These are phyloP conservation scores for Ailuropoda melanoleuca DNA, from an alignment of 2,113 vertebrate genomes.

Conservation along the genomic window DNA sequence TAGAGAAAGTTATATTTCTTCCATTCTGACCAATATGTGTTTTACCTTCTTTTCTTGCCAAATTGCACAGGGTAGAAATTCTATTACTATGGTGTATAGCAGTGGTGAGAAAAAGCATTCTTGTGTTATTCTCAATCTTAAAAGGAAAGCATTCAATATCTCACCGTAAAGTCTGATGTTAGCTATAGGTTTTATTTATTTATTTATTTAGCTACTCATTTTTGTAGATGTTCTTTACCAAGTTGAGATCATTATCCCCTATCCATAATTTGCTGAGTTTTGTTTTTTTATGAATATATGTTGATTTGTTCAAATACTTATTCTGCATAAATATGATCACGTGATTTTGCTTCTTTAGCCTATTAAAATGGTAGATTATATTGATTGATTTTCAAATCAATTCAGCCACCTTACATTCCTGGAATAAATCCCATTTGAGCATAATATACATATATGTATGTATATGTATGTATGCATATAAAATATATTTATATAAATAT, in stretches of 20 bases:
- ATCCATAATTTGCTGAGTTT: background rate
- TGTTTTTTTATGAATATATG: background rate
- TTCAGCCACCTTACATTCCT: background rate
- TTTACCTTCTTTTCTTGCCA: background rate
- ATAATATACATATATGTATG: no score
- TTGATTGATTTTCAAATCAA: background rate
- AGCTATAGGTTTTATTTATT: background rate
- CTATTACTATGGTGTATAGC: background rate
- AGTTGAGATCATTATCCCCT: background rate
- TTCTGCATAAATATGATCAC: background rate
- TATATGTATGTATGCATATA: no score
- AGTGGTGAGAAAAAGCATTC: background rate
- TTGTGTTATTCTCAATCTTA: background rate
- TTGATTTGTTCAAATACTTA: background rate
- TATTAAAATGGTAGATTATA: background rate
- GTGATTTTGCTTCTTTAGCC: background rate
- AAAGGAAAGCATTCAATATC: background rate
- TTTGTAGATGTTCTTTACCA: background rate
- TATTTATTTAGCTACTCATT: background rate
- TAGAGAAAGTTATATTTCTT: background rate
- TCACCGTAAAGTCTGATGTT: background rate
- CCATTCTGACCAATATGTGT: background rate
- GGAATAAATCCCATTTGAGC: background rate
- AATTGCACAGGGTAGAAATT: background rate
- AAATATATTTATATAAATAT: no score